Conservation (phyloP, 1,140 invertebrate species). For the Diorhabda carinulata region DNA sequence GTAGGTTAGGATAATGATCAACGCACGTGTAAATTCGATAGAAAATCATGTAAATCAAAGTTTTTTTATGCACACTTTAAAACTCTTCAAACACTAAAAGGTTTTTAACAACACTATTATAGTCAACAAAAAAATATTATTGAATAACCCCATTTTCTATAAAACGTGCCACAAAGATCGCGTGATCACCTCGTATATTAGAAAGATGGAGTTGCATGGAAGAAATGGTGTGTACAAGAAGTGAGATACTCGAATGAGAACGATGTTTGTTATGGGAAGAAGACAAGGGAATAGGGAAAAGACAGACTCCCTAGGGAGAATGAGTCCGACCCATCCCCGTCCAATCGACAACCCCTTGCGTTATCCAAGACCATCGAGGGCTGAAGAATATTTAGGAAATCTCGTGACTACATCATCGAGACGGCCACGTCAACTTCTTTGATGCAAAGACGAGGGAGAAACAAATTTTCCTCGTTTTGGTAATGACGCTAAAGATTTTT, state of each 20-base stretch:
- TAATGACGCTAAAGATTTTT: neutral
- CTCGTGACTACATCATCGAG: conserved; percentile 39
- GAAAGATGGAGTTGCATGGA: conserved; percentile 35
- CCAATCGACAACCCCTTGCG: conserved; percentile 28
- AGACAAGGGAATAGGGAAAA: conserved; percentile 44
- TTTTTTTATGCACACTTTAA: no score
- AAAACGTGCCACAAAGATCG: no score
- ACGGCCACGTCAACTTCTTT: conserved; percentile 27
- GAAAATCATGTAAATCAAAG: no score
- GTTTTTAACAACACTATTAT: no score
- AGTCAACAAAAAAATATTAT: no score
- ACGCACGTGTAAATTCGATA: no score
- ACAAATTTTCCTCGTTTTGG: neutral
- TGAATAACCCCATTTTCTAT: no score
- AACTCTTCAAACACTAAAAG: no score
- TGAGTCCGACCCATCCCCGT: conserved; percentile 41
- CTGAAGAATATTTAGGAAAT: conserved; percentile 40
- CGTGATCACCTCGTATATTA: conserved; percentile 10
- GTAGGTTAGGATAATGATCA: no score
- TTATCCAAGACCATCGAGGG: conserved; percentile 33
- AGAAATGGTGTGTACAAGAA: conserved; percentile 28
- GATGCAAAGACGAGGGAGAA: neutral
- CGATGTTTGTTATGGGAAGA: conserved; percentile 39
- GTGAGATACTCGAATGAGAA: conserved; percentile 39
- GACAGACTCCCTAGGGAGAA: conserved; percentile 55